Evolutionary conservation across 2,113 vertebrate genomes (phyloP).

Genomic region (Coracopsis vasa): DNA sequence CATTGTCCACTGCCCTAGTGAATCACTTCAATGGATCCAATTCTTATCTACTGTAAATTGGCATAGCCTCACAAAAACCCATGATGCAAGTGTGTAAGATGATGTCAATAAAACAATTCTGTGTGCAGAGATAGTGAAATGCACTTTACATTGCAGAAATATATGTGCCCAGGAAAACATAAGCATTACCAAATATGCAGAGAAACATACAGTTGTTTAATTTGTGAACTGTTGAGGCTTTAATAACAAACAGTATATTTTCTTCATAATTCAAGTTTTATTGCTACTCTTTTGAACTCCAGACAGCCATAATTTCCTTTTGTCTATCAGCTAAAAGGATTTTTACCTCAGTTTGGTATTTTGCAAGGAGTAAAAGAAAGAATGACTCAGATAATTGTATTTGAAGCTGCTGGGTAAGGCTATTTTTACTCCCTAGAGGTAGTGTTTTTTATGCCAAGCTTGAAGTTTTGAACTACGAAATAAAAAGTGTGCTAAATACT

Average conservation of each 20-base stretch:
- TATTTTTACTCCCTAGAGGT: conserved; percentile 28
- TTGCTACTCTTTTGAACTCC: conserved; percentile 41
- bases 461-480: conserved; percentile 43
- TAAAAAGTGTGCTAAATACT: conserved; percentile 52
- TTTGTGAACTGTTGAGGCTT: background rate
- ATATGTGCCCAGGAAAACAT: background rate
- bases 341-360: conserved; percentile 30
- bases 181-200: background rate
- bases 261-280: conserved; percentile 40
- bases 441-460: background rate
- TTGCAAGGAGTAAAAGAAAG: conserved; percentile 37
- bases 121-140: background rate
- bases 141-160: background rate
- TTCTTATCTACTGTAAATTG: background rate
- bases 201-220: conserved; percentile 13
- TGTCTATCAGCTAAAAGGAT: conserved; percentile 19
- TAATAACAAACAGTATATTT: conserved; percentile 15
- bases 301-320: conserved; percentile 47
- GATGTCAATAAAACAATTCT: background rate
- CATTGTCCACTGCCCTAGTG: background rate
- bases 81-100: background rate
- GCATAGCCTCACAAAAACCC: background rate
- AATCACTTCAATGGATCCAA: background rate
- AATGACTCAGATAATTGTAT: conserved; percentile 31
- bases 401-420: conserved; percentile 39